phyloP scores from a whole-genome alignment of 2,113 vertebrate genomes.

The Numida meleagris region DNA sequence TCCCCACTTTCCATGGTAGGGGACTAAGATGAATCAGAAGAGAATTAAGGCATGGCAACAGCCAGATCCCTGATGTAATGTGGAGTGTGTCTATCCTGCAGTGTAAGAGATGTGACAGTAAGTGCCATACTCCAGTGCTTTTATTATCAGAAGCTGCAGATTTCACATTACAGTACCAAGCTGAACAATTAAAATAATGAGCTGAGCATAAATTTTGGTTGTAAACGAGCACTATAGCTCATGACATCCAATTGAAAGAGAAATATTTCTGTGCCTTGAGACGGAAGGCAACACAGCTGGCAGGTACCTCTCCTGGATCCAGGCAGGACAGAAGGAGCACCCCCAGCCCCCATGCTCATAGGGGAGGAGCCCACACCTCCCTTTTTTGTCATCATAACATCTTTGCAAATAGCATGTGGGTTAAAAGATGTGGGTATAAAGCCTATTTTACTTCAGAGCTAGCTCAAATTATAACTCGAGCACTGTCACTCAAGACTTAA shows the following conservation, averaged over 20 bases:
- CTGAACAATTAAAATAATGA: neutral
- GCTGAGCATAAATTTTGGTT: neutral
- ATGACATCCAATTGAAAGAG: neutral
- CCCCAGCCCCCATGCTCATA: fast-evolving
- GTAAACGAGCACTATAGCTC: neutral
- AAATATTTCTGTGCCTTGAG: neutral
- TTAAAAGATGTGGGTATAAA: neutral
- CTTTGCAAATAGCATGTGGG: neutral
- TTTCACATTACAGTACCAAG: neutral
- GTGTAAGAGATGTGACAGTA: neutral
- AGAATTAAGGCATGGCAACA: neutral
- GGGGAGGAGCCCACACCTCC: neutral
- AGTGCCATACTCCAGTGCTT: constrained; percentile 4
- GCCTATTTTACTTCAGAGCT: neutral
- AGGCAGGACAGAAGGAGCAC: neutral
- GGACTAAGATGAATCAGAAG: neutral
- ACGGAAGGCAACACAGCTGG: neutral
- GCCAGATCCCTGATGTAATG: neutral
- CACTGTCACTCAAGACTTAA: neutral
- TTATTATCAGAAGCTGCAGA: constrained; percentile 20
- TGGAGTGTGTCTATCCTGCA: neutral
- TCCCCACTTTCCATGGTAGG: neutral
- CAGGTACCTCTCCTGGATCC: neutral
- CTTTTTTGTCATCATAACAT: neutral
- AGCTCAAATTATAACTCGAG: neutral